These are phyloP conservation scores for Cephalotes varians DNA, from an alignment of 2,888 invertebrate species.

Conservation along the genomic window DNA sequence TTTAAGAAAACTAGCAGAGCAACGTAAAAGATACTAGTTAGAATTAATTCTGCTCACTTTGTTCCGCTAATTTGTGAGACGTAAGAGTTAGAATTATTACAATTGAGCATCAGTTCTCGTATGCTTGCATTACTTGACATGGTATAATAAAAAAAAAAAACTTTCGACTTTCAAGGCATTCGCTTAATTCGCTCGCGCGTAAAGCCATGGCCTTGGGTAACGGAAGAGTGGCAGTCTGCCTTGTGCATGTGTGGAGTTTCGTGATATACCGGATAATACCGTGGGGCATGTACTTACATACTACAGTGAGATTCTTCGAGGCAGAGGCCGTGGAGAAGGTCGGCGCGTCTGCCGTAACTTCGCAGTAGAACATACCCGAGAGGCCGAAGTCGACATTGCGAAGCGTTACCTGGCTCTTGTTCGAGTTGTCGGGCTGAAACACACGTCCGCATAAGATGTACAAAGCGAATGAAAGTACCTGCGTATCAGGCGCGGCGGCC, in stretches of 20 bases:
- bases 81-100: not conserved
- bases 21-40: no score
- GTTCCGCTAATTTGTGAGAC: no score
- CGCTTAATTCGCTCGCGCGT: slow-evolving; percentile 25
- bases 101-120: not conserved
- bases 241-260: slow-evolving; percentile 48
- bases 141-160: slow-evolving; percentile 7
- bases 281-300: slow-evolving; percentile 88
- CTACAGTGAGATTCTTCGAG: slow-evolving; percentile 90
- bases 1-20: no score
- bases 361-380: slow-evolving; percentile 93
- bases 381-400: slow-evolving; percentile 90
- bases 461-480: slow-evolving; percentile 57
- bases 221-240: slow-evolving; percentile 35
- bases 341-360: slow-evolving; percentile 92
- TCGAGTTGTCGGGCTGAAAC: slow-evolving; percentile 90
- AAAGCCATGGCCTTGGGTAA: slow-evolving; percentile 12
- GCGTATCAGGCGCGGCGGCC: slow-evolving; percentile 51
- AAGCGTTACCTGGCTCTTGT: slow-evolving; percentile 91
- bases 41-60: no score
- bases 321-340: slow-evolving; percentile 90
- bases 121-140: not conserved
- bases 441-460: slow-evolving; percentile 51
- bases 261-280: slow-evolving; percentile 60
- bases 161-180: not conserved